These are phyloP conservation scores for Spinibarbus caldwelli DNA, from an alignment of 2,797 vertebrate species.

Conservation along the genomic window DNA sequence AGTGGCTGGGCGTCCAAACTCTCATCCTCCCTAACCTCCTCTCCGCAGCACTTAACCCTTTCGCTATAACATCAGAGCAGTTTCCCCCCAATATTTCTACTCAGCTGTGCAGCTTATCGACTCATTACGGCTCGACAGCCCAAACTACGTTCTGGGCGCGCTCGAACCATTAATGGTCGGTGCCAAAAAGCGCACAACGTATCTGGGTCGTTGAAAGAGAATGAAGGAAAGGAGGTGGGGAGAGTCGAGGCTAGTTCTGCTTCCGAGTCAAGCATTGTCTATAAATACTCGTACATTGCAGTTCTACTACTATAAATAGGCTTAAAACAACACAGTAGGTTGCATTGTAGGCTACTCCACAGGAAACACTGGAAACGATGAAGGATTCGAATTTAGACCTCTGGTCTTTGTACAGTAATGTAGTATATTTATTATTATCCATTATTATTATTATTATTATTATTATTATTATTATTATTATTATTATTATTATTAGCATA, in stretches of 20 bases:
- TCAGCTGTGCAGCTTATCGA: conserved; percentile 15
- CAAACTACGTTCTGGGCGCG: neutral
- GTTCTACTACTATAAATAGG: conserved; percentile 74
- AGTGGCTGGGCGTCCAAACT: conserved; percentile 74
- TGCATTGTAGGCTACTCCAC: conserved; percentile 16
- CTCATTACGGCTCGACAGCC: neutral
- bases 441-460: too few species aligned
- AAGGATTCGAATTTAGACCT: conserved; percentile 37
- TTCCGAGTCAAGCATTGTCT: conserved; percentile 55
- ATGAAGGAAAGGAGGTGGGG: conserved; percentile 41
- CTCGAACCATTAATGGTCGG: conserved; percentile 36
- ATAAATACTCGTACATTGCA: conserved; percentile 72
- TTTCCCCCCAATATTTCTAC: conserved; percentile 20
- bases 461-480: too few species aligned
- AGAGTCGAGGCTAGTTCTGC: conserved; percentile 26
- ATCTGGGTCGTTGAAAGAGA: conserved; percentile 41
- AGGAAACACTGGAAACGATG: conserved; percentile 71
- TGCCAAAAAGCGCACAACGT: conserved; percentile 54
- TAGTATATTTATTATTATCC: neutral
- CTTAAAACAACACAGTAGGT: conserved; percentile 65
- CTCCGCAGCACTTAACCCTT: conserved; percentile 75
- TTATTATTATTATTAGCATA: neutral
- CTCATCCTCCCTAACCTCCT: conserved; percentile 67
- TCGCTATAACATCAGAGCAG: conserved; percentile 57
- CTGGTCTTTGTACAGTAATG: conserved; percentile 2